Evolutionary conservation across 2,797 vertebrate genomes (phyloP).

Genomic region (Spinus olivaceus): DNA sequence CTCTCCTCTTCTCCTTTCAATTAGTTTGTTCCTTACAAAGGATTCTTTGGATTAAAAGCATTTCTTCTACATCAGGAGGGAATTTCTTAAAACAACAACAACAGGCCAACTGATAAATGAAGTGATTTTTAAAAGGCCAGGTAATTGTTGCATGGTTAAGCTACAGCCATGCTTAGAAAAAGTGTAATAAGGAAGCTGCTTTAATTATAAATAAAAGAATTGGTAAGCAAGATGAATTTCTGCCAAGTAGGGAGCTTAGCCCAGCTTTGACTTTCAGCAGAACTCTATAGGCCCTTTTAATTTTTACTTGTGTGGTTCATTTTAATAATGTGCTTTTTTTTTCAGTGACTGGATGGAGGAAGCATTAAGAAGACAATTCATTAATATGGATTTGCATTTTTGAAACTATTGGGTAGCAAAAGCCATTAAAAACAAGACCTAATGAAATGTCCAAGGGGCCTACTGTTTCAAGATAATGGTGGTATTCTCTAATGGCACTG

Average conservation of each 20-base stretch:
- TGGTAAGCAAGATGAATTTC: background rate
- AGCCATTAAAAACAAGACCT: background rate
- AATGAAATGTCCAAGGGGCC: background rate
- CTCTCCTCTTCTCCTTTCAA: background rate
- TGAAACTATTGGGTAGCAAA: background rate
- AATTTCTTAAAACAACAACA: slow-evolving; percentile 27
- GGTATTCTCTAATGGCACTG: background rate
- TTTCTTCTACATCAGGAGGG: background rate
- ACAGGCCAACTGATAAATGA: background rate
- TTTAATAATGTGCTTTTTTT: background rate
- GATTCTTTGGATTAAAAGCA: background rate
- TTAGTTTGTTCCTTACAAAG: background rate
- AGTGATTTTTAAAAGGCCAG: background rate
- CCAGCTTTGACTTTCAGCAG: background rate
- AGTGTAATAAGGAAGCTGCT: background rate
- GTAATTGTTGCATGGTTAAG: background rate
- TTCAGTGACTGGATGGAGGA: background rate
- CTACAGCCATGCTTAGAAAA: background rate
- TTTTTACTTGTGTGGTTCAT: background rate
- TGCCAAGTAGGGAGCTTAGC: background rate
- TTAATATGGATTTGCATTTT: background rate
- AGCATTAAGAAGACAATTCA: background rate
- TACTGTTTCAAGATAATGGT: background rate
- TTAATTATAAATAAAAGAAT: slow-evolving; percentile 7
- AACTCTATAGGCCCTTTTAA: background rate